Evolutionary conservation across 2,888 invertebrate species (phyloP).

Genomic region (Tipula vernalis): DNA sequence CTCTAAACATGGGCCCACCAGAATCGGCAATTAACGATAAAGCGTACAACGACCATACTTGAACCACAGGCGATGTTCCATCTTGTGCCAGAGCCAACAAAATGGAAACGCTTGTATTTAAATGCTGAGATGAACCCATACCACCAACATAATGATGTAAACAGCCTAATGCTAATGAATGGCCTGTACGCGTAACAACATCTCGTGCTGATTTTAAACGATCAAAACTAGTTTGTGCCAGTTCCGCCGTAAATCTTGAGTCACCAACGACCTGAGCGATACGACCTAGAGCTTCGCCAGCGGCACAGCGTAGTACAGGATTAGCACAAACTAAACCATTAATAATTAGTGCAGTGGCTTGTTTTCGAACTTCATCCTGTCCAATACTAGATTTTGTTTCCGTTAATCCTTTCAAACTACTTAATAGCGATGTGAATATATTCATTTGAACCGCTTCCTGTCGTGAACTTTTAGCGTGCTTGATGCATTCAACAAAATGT

Average conservation of each 20-base stretch:
- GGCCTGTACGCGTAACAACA: constrained; percentile 73
- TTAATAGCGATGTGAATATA: constrained; percentile 83
- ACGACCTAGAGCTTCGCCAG: constrained; percentile 88
- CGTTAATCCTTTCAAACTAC: constrained; percentile 76
- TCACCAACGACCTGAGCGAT: constrained; percentile 83
- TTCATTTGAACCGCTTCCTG: constrained; percentile 96
- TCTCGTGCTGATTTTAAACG: constrained; percentile 75
- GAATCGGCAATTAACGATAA: constrained; percentile 92
- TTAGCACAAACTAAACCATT: constrained; percentile 64
- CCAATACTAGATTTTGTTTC: constrained; percentile 77
- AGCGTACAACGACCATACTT: constrained; percentile 96
- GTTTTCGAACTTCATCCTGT: constrained; percentile 80
- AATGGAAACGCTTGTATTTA: constrained; percentile 89
- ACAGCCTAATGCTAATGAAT: constrained; percentile 89
- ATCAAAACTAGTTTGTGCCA: constrained; percentile 83
- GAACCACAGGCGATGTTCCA: constrained; percentile 84
- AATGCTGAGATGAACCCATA: constrained; percentile 88
- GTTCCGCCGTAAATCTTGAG: constrained; percentile 74
- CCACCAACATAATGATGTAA: constrained; percentile 92
- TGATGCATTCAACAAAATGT: constrained; percentile 91
- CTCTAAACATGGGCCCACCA: constrained; percentile 97
- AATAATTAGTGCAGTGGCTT: constrained; percentile 67
- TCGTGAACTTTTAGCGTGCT: constrained; percentile 80
- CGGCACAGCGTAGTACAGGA: constrained; percentile 77
- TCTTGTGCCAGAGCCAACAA: constrained; percentile 90